Evolutionary conservation across 2,113 vertebrate species (phyloP).

Genomic region (Nothobranchius furzeri): DNA sequence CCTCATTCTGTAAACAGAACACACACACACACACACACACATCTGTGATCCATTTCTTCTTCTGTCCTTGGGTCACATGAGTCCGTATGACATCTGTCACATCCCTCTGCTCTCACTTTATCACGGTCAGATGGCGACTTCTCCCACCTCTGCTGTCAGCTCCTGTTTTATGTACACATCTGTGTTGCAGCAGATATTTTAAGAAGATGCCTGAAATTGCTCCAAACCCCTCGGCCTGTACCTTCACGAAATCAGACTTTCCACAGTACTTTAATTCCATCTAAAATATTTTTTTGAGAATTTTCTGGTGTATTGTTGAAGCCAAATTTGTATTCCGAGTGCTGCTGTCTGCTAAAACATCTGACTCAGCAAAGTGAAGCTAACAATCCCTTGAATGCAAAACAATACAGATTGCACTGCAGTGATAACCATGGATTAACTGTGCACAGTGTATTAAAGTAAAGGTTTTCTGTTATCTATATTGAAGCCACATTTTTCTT

Average conservation of each 20-base stretch:
- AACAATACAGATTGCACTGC: no score
- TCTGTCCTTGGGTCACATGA: conserved; percentile 49
- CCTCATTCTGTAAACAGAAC: conserved; percentile 37
- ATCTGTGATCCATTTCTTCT: conserved; percentile 18
- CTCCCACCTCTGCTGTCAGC: conserved; percentile 42
- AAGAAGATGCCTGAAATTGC: neutral
- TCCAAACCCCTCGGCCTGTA: neutral
- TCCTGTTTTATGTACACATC: conserved; percentile 31
- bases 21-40: conserved; percentile 28
- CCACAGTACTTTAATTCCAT: neutral
- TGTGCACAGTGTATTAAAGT: neutral
- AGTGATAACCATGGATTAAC: no score
- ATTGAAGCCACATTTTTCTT: no score
- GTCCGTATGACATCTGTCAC: conserved; percentile 62
- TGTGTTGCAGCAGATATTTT: neutral
- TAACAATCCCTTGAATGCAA: neutral
- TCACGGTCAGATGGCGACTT: conserved; percentile 52
- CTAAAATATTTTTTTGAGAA: neutral
- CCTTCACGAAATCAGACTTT: no score
- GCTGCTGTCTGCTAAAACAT: neutral
- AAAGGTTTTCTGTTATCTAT: no score
- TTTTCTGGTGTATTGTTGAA: neutral
- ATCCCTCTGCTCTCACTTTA: conserved; percentile 33
- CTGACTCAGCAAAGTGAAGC: neutral
- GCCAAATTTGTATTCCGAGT: neutral